A percentile compares a stretch with the other conserved stretches of the same genome.
Conservation (phyloP, 2,113 vertebrate genomes). For the Arvicanthis niloticus region DNA sequence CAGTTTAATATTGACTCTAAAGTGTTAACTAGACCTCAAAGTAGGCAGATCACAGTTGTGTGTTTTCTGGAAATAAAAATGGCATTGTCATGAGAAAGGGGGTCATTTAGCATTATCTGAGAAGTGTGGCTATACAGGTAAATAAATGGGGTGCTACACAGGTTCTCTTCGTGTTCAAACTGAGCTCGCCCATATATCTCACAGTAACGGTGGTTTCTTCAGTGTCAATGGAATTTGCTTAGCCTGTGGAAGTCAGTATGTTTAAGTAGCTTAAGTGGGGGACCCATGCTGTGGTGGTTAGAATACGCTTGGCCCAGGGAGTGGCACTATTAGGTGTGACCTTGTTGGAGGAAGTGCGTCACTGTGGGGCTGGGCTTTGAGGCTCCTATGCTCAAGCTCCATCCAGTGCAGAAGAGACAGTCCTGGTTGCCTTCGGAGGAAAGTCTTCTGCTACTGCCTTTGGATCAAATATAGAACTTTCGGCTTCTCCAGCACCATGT, state of each 20-base stretch:
- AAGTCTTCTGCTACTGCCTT: no score
- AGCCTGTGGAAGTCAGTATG: background rate
- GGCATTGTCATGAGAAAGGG: background rate
- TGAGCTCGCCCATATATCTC: no score
- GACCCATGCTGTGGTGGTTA: background rate
- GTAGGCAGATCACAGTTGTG: background rate
- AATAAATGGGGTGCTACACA: background rate
- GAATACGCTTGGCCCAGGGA: no score
- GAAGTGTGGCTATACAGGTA: background rate
- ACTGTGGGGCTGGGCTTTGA: no score
- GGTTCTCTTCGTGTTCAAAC: background rate
- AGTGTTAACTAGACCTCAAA: background rate
- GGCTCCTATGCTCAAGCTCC: no score
- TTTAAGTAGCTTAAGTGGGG: background rate
- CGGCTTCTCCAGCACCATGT: no score
- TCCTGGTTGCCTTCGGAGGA: no score
- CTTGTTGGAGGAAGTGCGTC: no score
- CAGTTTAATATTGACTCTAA: background rate
- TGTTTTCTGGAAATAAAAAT: background rate
- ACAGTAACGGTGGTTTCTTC: background rate
- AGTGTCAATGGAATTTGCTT: background rate
- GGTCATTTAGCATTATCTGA: accelerated
- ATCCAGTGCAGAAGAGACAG: no score
- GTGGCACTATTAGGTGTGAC: no score
- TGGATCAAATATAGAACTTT: no score